Evolutionary conservation across 1,140 invertebrate genomes (phyloP).

Genomic region (Euura saliciscinereae): DNA sequence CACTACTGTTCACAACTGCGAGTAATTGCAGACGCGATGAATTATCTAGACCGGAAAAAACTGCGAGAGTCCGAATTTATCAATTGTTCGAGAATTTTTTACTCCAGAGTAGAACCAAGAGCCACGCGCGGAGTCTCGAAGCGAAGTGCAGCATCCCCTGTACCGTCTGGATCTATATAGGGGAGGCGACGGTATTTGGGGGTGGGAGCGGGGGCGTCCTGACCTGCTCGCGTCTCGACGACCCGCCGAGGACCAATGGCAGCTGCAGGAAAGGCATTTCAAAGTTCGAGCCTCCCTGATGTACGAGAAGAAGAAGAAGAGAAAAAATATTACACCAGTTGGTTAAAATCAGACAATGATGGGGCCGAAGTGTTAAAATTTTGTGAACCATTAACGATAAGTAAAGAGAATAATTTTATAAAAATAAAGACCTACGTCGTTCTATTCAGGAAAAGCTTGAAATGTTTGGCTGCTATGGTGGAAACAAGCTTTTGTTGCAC

Average conservation of each 20-base stretch:
- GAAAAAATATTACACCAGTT: too few relatives aligned
- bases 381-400: too few relatives aligned
- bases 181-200: not conserved
- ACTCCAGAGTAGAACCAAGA: not conserved
- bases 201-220: not conserved
- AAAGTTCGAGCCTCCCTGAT: too few relatives aligned
- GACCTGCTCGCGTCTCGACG: not conserved
- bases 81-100: not conserved
- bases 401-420: too few relatives aligned
- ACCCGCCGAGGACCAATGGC: not conserved
- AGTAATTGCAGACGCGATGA: not conserved
- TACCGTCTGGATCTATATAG: not conserved
- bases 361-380: too few relatives aligned
- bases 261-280: not conserved
- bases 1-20: too few relatives aligned
- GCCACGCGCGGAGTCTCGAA: not conserved
- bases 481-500: too few relatives aligned
- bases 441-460: too few relatives aligned
- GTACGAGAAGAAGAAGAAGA: too few relatives aligned
- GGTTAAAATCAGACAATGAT: too few relatives aligned
- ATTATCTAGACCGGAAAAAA: not conserved
- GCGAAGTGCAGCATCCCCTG: slow-evolving; percentile 2
- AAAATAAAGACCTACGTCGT: too few relatives aligned
- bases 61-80: not conserved
- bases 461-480: too few relatives aligned